Conservation (phyloP, 1,140 invertebrate genomes). For the Leptinotarsa defecta region DNA sequence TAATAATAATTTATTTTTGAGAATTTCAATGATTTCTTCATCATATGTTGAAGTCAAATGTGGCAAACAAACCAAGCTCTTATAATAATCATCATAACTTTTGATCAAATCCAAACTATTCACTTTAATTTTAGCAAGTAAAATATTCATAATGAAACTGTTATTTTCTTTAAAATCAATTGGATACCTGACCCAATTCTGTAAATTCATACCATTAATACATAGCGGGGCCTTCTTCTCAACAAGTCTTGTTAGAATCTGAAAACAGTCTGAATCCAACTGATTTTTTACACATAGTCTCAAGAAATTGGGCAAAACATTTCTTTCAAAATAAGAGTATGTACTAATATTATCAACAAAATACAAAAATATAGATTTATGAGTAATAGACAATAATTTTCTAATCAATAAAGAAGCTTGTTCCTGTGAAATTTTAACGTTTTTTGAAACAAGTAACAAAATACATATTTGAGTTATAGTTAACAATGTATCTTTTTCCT, state of each 20-base stretch:
- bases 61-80: slow-evolving; percentile 64
- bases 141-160: slow-evolving; percentile 47
- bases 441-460: slow-evolving; percentile 64
- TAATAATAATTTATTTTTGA: slow-evolving; percentile 47
- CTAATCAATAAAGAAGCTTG: slow-evolving; percentile 67
- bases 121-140: slow-evolving; percentile 49
- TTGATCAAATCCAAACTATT: slow-evolving; percentile 45
- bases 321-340: slow-evolving; percentile 72
- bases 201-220: slow-evolving; percentile 63
- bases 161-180: slow-evolving; percentile 63
- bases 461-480: slow-evolving; percentile 63
- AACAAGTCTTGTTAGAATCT: slow-evolving; percentile 71
- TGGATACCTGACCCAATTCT: slow-evolving; percentile 68
- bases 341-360: slow-evolving; percentile 68
- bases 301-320: slow-evolving; percentile 73
- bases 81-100: slow-evolving; percentile 57
- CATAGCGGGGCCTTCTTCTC: slow-evolving; percentile 67
- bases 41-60: slow-evolving; percentile 57
- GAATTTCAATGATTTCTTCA: slow-evolving; percentile 42
- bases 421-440: slow-evolving; percentile 69
- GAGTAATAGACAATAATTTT: slow-evolving; percentile 63
- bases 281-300: slow-evolving; percentile 62
- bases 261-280: slow-evolving; percentile 61
- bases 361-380: slow-evolving; percentile 62
- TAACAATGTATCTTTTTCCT: slow-evolving; percentile 59